These are phyloP conservation scores for Falco columbarius DNA, from an alignment of 2,797 vertebrate species.

Conservation along the genomic window DNA sequence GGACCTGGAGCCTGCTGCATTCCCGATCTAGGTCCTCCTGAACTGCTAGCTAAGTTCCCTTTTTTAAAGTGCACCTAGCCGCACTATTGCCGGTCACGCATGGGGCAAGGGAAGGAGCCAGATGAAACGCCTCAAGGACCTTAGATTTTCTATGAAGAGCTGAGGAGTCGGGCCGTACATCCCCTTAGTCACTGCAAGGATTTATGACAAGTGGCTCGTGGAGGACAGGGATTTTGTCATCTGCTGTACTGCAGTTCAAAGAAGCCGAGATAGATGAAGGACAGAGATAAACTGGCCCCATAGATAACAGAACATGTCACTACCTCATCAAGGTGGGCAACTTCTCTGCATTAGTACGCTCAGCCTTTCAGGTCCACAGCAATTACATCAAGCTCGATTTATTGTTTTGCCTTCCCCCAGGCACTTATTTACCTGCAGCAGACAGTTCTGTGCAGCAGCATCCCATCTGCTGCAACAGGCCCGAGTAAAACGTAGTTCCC, in stretches of 20 bases:
- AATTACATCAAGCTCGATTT: slow-evolving; percentile 1
- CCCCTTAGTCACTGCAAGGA: neutral
- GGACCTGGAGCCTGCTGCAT: neutral
- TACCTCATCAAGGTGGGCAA: neutral
- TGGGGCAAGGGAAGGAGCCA: neutral
- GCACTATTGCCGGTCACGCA: fast-evolving
- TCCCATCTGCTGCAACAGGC: neutral
- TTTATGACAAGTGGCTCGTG: fast-evolving
- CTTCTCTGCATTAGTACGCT: neutral
- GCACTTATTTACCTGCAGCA: neutral
- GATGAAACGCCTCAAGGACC: neutral
- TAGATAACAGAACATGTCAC: neutral
- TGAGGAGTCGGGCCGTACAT: neutral
- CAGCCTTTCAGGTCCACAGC: neutral
- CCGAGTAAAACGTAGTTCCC: neutral
- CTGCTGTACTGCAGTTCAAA: neutral
- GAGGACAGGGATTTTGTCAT: neutral
- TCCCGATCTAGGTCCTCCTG: neutral
- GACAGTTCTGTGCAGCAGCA: neutral
- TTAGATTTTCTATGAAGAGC: neutral
- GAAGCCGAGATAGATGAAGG: neutral
- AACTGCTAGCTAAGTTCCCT: neutral
- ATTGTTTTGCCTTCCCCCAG: slow-evolving; percentile 7
- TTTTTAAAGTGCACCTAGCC: neutral
- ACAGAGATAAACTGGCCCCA: neutral